Conservation (phyloP, 2,113 vertebrate species). For the Zosterops lateralis region DNA sequence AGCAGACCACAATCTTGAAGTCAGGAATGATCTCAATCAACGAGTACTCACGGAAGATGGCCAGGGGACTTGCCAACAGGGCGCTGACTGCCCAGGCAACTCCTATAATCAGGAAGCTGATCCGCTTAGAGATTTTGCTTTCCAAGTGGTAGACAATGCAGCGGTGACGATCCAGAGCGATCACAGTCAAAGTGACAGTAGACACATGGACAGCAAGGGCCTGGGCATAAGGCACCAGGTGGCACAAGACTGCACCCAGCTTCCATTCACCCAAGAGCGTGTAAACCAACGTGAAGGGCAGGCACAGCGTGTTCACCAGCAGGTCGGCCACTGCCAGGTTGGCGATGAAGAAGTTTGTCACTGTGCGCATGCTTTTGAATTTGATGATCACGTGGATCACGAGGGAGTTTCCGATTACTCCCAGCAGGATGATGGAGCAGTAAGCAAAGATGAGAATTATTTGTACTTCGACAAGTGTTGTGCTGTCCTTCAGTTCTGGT, state of each 20-base stretch:
- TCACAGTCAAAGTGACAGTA: conserved; percentile 90
- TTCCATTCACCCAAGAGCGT: conserved; percentile 89
- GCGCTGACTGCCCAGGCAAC: conserved; percentile 88
- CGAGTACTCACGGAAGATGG: conserved; percentile 90
- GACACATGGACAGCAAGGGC: conserved; percentile 91
- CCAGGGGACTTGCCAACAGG: conserved; percentile 88
- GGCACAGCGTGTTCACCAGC: conserved; percentile 88
- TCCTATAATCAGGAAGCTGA: conserved; percentile 85
- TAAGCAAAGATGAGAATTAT: conserved; percentile 90
- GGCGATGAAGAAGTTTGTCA: conserved; percentile 94
- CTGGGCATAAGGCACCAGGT: conserved; percentile 89
- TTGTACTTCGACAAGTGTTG: conserved; percentile 84
- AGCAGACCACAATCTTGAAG: conserved; percentile 84
- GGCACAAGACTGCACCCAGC: conserved; percentile 87
- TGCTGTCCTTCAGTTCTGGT: conserved; percentile 84
- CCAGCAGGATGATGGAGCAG: conserved; percentile 89
- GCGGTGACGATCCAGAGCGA: conserved; percentile 89
- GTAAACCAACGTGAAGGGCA: conserved; percentile 91
- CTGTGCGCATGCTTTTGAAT: conserved; percentile 89
- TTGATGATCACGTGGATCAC: conserved; percentile 91
- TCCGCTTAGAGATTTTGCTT: conserved; percentile 87
- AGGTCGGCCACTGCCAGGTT: conserved; percentile 91
- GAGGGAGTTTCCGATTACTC: conserved; percentile 87
- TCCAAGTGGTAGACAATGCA: conserved; percentile 91
- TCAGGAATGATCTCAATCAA: conserved; percentile 80